Evolutionary conservation across 2,888 invertebrate genomes (phyloP).

Genomic region (Ophioninae sp.): DNA sequence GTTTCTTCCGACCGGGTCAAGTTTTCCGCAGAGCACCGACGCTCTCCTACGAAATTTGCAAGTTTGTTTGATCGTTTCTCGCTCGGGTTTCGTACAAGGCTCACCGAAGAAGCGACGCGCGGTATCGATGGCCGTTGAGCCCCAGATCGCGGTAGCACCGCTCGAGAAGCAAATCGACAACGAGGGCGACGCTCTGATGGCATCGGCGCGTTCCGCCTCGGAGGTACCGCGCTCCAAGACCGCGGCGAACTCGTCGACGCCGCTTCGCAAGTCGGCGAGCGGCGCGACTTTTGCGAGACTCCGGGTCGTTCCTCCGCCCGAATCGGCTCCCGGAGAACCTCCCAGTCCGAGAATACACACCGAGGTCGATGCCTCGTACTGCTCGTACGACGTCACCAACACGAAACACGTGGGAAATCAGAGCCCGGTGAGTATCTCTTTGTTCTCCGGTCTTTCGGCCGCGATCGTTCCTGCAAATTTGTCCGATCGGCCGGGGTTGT

Average conservation of each 20-base stretch:
- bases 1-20: too few relatives aligned
- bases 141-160: conserved; percentile 73
- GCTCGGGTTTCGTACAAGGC: conserved; percentile 68
- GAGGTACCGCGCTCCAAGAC: conserved; percentile 77
- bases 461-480: background rate
- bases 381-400: conserved; percentile 78
- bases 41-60: background rate
- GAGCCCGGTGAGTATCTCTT: conserved; percentile 73
- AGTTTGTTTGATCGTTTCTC: conserved; percentile 13
- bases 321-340: conserved; percentile 81
- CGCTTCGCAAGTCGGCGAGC: conserved; percentile 78
- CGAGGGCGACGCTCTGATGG: conserved; percentile 84
- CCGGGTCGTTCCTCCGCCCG: conserved; percentile 84
- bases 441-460: background rate
- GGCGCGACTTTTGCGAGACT: conserved; percentile 88
- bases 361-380: conserved; percentile 84
- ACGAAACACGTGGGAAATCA: conserved; percentile 78
- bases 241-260: conserved; percentile 70
- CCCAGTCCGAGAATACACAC: conserved; percentile 84
- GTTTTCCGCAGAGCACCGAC: too few relatives aligned
- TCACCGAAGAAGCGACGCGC: conserved; percentile 82
- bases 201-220: conserved; percentile 82
- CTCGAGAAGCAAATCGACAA: conserved; percentile 83
- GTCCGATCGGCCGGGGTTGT: background rate
- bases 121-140: conserved; percentile 81